phyloP scores from a whole-genome alignment of 2,113 vertebrate species.

The Triplophysa tibetana region DNA sequence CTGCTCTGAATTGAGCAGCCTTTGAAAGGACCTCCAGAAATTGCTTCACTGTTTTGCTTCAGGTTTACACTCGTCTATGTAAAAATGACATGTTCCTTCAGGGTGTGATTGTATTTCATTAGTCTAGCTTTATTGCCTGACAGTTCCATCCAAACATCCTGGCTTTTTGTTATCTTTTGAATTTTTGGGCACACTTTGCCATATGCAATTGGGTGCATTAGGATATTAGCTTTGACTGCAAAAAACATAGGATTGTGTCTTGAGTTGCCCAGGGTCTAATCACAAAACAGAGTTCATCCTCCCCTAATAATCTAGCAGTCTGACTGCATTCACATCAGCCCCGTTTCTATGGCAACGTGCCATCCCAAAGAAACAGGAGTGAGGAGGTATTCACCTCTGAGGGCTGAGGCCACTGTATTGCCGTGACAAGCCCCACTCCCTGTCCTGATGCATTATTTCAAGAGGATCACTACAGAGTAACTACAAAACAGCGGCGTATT shows the following conservation, averaged over 20 bases:
- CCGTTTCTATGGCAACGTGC: conserved; percentile 66
- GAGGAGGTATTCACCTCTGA: conserved; percentile 53
- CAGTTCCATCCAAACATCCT: not conserved
- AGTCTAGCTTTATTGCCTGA: not conserved
- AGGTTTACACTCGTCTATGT: conserved; percentile 1
- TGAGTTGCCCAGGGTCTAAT: conserved; percentile 63
- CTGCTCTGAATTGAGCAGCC: conserved; percentile 9
- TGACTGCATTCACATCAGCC: conserved; percentile 68
- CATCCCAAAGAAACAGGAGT: conserved; percentile 59
- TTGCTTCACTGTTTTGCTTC: not conserved
- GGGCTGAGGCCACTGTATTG: conserved; percentile 49
- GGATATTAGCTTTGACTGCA: conserved; percentile 31
- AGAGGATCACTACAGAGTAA: not conserved
- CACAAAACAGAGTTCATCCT: conserved; percentile 65
- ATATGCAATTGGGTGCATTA: not conserved
- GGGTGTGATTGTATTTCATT: not conserved
- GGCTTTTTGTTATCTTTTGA: not conserved
- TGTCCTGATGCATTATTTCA: conserved; percentile 28
- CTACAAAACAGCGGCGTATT: conserved; percentile 50
- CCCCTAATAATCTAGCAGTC: conserved; percentile 73
- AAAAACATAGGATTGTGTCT: conserved; percentile 21
- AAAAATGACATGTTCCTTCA: not conserved
- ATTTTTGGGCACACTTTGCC: not conserved
- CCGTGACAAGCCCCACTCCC: conserved; percentile 41
- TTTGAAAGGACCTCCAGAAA: not conserved